These are phyloP conservation scores for Coleophora flavipennella DNA, from an alignment of 2,888 invertebrate species.

Conservation along the genomic window DNA sequence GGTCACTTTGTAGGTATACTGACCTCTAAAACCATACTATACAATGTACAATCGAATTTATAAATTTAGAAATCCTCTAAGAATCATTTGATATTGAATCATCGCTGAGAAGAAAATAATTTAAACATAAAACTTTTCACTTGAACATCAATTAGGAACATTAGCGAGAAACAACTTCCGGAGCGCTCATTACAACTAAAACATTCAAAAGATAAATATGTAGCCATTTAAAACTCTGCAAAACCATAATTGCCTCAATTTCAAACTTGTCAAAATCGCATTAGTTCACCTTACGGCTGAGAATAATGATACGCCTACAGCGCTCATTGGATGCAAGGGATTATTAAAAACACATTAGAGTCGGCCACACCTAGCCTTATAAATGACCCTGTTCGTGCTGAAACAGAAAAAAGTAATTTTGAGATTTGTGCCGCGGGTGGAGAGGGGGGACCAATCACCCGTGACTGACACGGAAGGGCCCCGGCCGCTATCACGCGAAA, in stretches of 20 bases:
- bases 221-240: conserved; percentile 55
- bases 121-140: conserved; percentile 15
- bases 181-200: conserved; percentile 23
- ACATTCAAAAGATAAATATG: conserved; percentile 44
- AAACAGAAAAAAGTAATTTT: conserved; percentile 63
- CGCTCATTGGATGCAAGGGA: conserved; percentile 58
- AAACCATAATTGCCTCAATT: conserved; percentile 66
- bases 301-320: conserved; percentile 56
- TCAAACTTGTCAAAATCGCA: conserved; percentile 70
- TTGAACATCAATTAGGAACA: no score
- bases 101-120: conserved; percentile 1
- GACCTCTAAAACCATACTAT: conserved; percentile 25
- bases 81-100: no score
- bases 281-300: conserved; percentile 52
- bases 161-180: conserved; percentile 35
- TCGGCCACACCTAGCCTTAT: conserved; percentile 55
- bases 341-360: conserved; percentile 70
- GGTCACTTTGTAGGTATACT: conserved; percentile 37
- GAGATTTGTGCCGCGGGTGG: conserved; percentile 43
- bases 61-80: neutral
- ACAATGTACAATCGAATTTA: neutral
- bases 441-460: conserved; percentile 55
- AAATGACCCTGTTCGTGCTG: conserved; percentile 49
- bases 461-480: conserved; percentile 67
- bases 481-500: conserved; percentile 58